A percentile compares a stretch with the other conserved stretches of the same genome.
phyloP scores from a whole-genome alignment of 2,113 vertebrate species.

The Hippocampus guttulatus region DNA sequence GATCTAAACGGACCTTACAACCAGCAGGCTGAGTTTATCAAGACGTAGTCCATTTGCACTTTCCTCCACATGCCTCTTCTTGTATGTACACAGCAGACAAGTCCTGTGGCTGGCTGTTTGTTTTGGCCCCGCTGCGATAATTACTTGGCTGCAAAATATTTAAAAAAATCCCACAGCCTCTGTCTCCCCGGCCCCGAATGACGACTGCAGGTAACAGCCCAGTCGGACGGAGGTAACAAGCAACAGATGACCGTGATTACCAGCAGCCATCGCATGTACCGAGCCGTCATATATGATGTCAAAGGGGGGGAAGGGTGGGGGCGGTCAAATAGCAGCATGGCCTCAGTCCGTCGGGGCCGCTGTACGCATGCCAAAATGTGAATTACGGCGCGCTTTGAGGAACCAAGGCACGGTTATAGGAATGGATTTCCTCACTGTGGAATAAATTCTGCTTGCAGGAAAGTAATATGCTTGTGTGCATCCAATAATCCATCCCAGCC shows the following conservation, averaged over 20 bases:
- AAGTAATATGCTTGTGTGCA: constrained; percentile 69
- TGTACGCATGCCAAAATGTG: constrained; percentile 48
- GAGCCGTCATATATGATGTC: constrained; percentile 36
- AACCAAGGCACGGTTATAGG: constrained; percentile 59
- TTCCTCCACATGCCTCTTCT: constrained; percentile 42
- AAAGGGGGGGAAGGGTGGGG: constrained; percentile 25
- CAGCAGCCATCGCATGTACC: constrained; percentile 42
- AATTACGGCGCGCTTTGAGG: constrained; percentile 63
- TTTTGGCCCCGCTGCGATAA: constrained; percentile 55
- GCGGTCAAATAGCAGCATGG: constrained; percentile 38
- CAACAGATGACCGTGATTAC: constrained; percentile 48
- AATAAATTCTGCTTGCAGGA: constrained; percentile 64
- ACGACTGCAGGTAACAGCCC: constrained; percentile 45
- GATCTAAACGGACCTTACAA: constrained; percentile 27
- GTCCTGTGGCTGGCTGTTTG: constrained; percentile 54
- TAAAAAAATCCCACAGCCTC: constrained; percentile 36
- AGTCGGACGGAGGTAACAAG: constrained; percentile 49
- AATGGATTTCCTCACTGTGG: constrained; percentile 62
- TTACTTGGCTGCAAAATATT: constrained; percentile 59
- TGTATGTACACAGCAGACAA: constrained; percentile 45
- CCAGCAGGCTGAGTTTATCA: constrained; percentile 33
- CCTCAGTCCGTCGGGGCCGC: constrained; percentile 42
- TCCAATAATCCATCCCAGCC: constrained; percentile 67
- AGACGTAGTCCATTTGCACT: constrained; percentile 24
- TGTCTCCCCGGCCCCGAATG: constrained; percentile 9